Conservation (phyloP, 2,888 invertebrate species). For the Phyllotreta striolata region DNA sequence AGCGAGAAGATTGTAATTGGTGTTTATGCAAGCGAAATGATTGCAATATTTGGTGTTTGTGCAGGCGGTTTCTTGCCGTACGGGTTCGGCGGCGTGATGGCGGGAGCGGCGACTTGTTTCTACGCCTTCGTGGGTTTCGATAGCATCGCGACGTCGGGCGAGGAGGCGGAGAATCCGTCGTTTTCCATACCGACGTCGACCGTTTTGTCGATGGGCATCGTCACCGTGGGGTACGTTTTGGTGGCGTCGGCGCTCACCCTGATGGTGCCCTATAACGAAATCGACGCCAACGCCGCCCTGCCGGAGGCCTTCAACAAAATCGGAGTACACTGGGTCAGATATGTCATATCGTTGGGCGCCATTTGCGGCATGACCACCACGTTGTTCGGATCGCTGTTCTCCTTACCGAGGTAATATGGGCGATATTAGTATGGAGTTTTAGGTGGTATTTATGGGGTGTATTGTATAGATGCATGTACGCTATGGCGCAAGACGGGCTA, state of each 20-base stretch:
- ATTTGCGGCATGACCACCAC: constrained; percentile 93
- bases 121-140: constrained; percentile 94
- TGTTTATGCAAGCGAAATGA: background rate
- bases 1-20: too few species aligned
- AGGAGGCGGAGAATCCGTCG: constrained; percentile 83
- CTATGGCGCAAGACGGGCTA: constrained; percentile 90
- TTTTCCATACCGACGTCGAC: constrained; percentile 87
- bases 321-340: constrained; percentile 84
- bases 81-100: constrained; percentile 78
- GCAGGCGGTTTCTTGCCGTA: constrained; percentile 77
- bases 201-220: constrained; percentile 79
- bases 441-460: background rate
- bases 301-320: constrained; percentile 77
- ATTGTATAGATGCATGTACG: constrained; percentile 68
- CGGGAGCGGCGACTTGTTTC: constrained; percentile 88
- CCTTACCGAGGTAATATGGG: constrained; percentile 67
- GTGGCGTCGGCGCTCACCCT: constrained; percentile 84
- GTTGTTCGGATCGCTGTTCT: constrained; percentile 84
- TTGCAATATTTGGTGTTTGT: constrained; percentile 3
- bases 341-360: constrained; percentile 80
- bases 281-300: constrained; percentile 79
- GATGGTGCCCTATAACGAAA: constrained; percentile 79
- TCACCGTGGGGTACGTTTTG: constrained; percentile 80
- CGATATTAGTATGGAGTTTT: background rate
- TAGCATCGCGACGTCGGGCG: constrained; percentile 85